Evolutionary conservation across 2,888 invertebrate species (phyloP).

Genomic region (Lasioglossum oenotherae): DNA sequence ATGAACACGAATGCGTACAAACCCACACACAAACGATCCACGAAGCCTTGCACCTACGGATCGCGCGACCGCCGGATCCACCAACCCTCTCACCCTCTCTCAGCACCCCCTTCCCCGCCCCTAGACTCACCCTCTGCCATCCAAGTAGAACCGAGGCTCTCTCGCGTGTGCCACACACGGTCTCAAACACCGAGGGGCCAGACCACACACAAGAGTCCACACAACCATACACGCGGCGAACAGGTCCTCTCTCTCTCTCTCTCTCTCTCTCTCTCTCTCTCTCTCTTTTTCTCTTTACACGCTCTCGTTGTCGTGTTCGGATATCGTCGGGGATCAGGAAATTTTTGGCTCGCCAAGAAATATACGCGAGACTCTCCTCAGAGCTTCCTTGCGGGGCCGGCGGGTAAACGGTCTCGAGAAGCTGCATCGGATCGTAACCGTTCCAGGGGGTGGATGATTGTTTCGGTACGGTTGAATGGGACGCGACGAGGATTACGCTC

Average conservation of each 20-base stretch:
- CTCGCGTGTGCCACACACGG: slow-evolving; percentile 34
- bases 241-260: not conserved
- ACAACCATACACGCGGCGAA: slow-evolving; percentile 37
- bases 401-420: slow-evolving; percentile 10
- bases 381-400: not conserved
- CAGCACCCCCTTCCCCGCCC: not conserved
- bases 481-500: slow-evolving; percentile 12
- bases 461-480: slow-evolving; percentile 19
- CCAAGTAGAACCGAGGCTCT: slow-evolving; percentile 22
- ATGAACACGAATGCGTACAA: slow-evolving; percentile 40
- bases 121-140: slow-evolving; percentile 9
- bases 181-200: slow-evolving; percentile 10
- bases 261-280: not conserved
- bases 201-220: slow-evolving; percentile 41
- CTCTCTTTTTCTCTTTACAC: slow-evolving; percentile 35
- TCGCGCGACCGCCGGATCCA: not conserved
- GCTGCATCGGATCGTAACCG: slow-evolving; percentile 32
- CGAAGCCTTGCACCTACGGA: not conserved
- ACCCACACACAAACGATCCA: not conserved
- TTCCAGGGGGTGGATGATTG: slow-evolving; percentile 12
- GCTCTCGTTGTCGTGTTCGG: slow-evolving; percentile 52
- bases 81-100: not conserved
- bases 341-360: slow-evolving; percentile 64
- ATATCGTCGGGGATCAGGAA: slow-evolving; percentile 65
- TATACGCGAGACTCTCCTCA: slow-evolving; percentile 13